These are phyloP conservation scores for Macaria notata DNA, from an alignment of 2,888 invertebrate species.

Conservation along the genomic window DNA sequence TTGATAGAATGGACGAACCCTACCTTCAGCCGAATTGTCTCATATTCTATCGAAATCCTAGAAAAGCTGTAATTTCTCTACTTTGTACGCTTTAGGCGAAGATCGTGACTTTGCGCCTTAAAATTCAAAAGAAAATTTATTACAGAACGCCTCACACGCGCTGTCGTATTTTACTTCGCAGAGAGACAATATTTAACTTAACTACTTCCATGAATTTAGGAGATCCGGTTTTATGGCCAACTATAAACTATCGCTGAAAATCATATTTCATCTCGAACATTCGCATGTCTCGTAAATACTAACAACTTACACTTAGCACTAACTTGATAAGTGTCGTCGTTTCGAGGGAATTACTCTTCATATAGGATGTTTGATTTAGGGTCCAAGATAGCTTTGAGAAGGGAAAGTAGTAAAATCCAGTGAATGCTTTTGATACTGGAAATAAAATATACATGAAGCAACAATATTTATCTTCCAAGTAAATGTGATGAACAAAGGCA, in stretches of 20 bases:
- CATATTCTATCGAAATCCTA: background rate
- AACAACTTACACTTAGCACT: conserved; percentile 54
- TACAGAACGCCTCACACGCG: conserved; percentile 4
- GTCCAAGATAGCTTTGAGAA: too few relatives aligned
- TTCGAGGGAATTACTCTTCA: conserved; percentile 32
- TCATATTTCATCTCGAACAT: conserved; percentile 59
- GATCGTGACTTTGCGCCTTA: background rate
- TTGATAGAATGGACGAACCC: too few relatives aligned
- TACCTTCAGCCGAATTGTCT: too few relatives aligned
- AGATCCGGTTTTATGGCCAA: conserved; percentile 48
- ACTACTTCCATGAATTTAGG: conserved; percentile 52
- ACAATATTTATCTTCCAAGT: too few relatives aligned
- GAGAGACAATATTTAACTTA: conserved; percentile 44
- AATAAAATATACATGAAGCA: too few relatives aligned
- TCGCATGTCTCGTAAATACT: conserved; percentile 50
- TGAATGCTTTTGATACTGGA: too few relatives aligned
- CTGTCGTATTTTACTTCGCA: conserved; percentile 9
- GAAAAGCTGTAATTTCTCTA: background rate
- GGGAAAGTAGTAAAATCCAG: too few relatives aligned
- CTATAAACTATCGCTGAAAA: conserved; percentile 62
- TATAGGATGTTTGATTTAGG: too few relatives aligned
- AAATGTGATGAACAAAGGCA: too few relatives aligned
- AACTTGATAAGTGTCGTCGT: conserved; percentile 29
- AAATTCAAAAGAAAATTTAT: conserved; percentile 5
- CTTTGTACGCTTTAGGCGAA: background rate